These are phyloP conservation scores for Parthenolecanium corni DNA, from an alignment of 2,888 invertebrate species.

Conservation along the genomic window DNA sequence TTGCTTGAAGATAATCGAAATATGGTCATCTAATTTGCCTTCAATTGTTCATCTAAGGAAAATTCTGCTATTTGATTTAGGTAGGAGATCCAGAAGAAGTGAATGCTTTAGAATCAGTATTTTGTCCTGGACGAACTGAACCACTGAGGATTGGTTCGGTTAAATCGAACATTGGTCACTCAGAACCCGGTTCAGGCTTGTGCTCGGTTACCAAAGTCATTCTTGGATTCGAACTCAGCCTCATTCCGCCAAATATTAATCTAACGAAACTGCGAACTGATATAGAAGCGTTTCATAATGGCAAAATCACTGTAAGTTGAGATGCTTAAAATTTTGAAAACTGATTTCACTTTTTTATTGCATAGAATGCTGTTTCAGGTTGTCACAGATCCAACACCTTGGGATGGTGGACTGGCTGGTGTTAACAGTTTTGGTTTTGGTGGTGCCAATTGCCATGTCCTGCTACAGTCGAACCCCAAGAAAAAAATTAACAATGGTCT, in stretches of 20 bases:
- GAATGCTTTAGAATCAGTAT: conserved; percentile 64
- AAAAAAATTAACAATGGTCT: conserved; percentile 50
- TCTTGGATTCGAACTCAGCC: conserved; percentile 66
- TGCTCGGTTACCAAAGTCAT: conserved; percentile 72
- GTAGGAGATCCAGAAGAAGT: conserved; percentile 90
- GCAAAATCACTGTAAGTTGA: conserved; percentile 40
- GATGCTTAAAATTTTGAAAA: too few species aligned
- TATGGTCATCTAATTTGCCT: too few species aligned
- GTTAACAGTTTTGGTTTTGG: conserved; percentile 91
- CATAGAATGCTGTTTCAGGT: conserved; percentile 42
- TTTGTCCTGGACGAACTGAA: conserved; percentile 59
- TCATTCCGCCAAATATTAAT: conserved; percentile 77
- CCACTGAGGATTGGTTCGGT: conserved; percentile 78
- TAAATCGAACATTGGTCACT: conserved; percentile 89
- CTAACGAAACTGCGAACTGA: conserved; percentile 48
- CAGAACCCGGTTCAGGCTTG: conserved; percentile 74
- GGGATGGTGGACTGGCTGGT: conserved; percentile 63
- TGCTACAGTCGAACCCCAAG: conserved; percentile 50
- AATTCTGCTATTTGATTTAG: too few species aligned
- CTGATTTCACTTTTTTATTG: too few species aligned
- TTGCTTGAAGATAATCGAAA: too few species aligned
- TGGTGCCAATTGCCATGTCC: conserved; percentile 68
- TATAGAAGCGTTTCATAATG: conserved; percentile 48
- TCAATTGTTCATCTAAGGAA: too few species aligned
- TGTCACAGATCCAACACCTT: conserved; percentile 56